Evolutionary conservation across 2,888 invertebrate species (phyloP), one percentile per base, ranked within the genome.

Genomic region (Hydriomena furcata): DNA sequence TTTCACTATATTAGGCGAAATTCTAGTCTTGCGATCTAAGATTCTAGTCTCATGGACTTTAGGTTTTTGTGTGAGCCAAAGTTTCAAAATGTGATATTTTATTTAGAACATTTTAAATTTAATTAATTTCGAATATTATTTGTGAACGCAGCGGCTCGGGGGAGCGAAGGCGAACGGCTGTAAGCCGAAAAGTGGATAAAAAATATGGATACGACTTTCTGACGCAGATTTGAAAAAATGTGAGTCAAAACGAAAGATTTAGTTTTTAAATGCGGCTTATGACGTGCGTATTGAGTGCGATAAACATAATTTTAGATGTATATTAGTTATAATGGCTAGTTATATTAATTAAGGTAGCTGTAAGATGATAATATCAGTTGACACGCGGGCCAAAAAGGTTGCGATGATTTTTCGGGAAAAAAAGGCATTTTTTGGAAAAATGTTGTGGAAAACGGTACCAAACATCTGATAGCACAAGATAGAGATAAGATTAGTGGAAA

Each of bases 321-420:
- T 82, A 80, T 79, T 81, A 69, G 68, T 68, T 71, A 55, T 66
- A 42, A 62, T 58, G 60, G 66, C 58, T 42, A 73, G 65, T 50
- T 58, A 60, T 49, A 48, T 43, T 62, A 61, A 21, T 8, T 66
- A 60, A 49, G 47, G 64, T 74, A 73, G 68, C 10, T 41, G 0
- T 78, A 80, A 77, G 71, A 49, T 59, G 52, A 65, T 51, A 45
- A 52, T 82, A 82, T 83, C 79, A 79, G 56, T 55, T 62, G 56
- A 69, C 83, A 88, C 87, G 88, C 88, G 88, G 88, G 88, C 88
- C 86, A 85, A 86, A 75, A 55, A 52, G 84, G 84, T 84, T 78
- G 83, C 78, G 77, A 75, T 58, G 49, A 60, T 59, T 63, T 65
- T 67, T 60, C 52, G 61, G 61, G 53, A 61, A 63, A 48, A 63